Conservation (phyloP, 2,113 vertebrate genomes). For the Syngnathus floridae region DNA sequence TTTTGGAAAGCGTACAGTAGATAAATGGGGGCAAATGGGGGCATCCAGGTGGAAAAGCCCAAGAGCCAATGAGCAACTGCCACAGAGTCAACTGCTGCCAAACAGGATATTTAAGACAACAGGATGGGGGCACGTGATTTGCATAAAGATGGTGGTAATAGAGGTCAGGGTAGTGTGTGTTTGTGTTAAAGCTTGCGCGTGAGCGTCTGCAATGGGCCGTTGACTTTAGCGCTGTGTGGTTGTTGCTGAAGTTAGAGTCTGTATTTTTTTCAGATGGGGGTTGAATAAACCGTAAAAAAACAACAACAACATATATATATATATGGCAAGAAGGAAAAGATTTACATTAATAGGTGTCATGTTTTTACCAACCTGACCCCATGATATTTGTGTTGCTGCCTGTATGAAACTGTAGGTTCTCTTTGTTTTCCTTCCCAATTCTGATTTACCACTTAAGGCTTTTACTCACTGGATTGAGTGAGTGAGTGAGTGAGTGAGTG, state of each 20-base stretch:
- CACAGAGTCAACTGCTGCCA: conserved; percentile 11
- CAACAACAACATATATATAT: too few relatives aligned
- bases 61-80: conserved; percentile 57
- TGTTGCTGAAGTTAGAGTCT: conserved; percentile 17
- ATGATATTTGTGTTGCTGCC: conserved; percentile 3
- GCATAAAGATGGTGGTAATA: conserved; percentile 30
- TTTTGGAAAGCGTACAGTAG: conserved; percentile 15
- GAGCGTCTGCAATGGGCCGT: conserved; percentile 6
- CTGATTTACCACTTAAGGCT: neutral
- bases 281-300: neutral
- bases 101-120: conserved; percentile 32
- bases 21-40: conserved; percentile 58
- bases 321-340: too few relatives aligned
- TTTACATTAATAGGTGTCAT: too few relatives aligned
- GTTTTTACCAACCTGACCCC: conserved; percentile 1
- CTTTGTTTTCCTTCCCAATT: neutral
- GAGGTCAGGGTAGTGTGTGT: neutral
- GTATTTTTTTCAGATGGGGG: conserved; percentile 19
- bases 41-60: conserved; percentile 44
- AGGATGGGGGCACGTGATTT: conserved; percentile 36
- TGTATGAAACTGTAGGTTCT: conserved; percentile 1
- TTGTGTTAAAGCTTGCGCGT: neutral
- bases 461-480: neutral
- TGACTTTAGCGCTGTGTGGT: conserved; percentile 16
- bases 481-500: too few relatives aligned